A percentile compares a stretch with the other conserved stretches of the same genome.
Evolutionary conservation across 2,888 invertebrate species (phyloP).

Genomic region (Hemaris fuciformis): DNA sequence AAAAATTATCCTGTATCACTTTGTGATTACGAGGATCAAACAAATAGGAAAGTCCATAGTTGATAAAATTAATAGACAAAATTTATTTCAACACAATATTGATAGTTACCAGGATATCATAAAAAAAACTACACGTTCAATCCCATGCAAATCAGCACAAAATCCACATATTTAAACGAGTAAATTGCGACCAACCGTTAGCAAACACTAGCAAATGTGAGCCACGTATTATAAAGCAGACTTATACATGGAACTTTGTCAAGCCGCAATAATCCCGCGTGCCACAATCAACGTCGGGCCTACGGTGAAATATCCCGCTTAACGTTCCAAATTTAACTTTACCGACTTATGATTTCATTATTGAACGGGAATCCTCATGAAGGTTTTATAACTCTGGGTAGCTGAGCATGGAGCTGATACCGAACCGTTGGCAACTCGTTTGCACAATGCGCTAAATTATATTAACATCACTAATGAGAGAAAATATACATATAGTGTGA

Average conservation of each 20-base stretch:
- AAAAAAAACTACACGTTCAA: background rate
- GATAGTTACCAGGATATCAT: background rate
- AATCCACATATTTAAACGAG: background rate
- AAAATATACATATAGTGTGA: background rate
- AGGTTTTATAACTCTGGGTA: no score
- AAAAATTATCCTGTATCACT: no score
- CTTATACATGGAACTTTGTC: constrained; percentile 26
- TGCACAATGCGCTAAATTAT: background rate
- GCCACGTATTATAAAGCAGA: background rate
- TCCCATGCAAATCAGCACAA: background rate
- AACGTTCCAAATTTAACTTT: constrained; percentile 40
- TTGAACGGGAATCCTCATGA: background rate
- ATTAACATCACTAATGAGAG: background rate
- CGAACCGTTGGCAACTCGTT: background rate
- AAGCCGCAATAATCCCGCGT: constrained; percentile 37
- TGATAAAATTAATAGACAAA: no score
- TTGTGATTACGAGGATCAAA: no score
- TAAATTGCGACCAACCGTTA: background rate
- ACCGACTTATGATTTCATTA: constrained; percentile 28
- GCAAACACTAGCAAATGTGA: background rate
- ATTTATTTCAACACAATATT: no score
- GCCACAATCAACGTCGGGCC: constrained; percentile 31
- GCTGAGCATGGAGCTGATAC: background rate
- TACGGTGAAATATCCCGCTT: constrained; percentile 34
- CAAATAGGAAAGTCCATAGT: no score